phyloP scores from a whole-genome alignment of 2,888 invertebrate species.

The Pharmacophagus antenor region DNA sequence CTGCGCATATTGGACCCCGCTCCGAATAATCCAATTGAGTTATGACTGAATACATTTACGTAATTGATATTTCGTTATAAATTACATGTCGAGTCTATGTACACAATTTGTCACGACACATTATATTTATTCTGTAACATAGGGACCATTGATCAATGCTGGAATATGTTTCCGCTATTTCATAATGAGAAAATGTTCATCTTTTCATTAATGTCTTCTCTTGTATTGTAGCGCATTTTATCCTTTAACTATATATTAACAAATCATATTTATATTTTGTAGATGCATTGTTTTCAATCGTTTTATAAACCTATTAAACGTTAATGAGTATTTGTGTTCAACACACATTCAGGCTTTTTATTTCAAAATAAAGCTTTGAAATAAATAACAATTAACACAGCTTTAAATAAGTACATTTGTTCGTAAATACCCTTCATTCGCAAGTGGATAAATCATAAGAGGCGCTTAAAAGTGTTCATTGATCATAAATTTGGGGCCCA shows the following conservation, averaged over 20 bases:
- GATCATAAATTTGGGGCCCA: not conserved
- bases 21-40: not conserved
- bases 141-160: too few species aligned
- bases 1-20: not conserved
- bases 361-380: not conserved
- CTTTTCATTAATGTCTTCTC: too few species aligned
- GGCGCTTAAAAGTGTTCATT: not conserved
- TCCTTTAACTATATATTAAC: too few species aligned
- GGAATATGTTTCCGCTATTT: too few species aligned
- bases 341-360: too few species aligned
- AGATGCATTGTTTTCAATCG: not conserved
- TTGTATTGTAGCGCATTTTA: too few species aligned
- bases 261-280: too few species aligned
- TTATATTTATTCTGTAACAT: too few species aligned
- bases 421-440: not conserved
- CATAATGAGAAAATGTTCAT: too few species aligned
- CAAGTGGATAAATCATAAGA: not conserved
- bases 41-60: not conserved
- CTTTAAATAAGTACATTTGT: not conserved
- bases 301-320: not conserved
- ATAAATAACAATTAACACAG: not conserved
- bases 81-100: too few species aligned
- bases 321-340: not conserved
- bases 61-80: too few species aligned
- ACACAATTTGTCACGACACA: not conserved